phyloP scores from a whole-genome alignment of 1,140 invertebrate genomes.

The Arctopsyche grandis region DNA sequence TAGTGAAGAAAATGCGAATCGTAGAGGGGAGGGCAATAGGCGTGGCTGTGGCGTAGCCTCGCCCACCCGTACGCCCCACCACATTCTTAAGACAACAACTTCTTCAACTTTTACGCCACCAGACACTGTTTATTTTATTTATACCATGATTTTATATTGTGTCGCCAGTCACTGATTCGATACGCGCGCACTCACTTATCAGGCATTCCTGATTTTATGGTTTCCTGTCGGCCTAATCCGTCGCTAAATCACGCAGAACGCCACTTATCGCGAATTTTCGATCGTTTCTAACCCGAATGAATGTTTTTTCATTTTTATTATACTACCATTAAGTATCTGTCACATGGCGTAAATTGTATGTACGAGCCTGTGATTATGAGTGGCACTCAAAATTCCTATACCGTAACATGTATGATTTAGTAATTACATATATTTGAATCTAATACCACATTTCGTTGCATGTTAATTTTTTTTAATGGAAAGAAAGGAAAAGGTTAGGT shows the following conservation, averaged over 20 bases:
- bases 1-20: conserved; percentile 10
- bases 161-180: background rate
- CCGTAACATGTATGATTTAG: too few relatives aligned
- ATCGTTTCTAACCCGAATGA: background rate
- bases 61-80: conserved; percentile 8
- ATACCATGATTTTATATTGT: background rate
- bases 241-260: background rate
- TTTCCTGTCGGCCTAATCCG: conserved; percentile 12
- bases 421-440: too few relatives aligned
- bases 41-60: background rate
- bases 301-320: too few relatives aligned
- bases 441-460: too few relatives aligned
- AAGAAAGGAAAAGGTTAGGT: too few relatives aligned
- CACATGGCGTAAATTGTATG: too few relatives aligned
- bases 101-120: conserved; percentile 5
- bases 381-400: too few relatives aligned
- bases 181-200: background rate
- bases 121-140: background rate
- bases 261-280: background rate
- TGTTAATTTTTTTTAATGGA: too few relatives aligned
- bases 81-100: conserved; percentile 30
- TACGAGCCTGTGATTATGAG: too few relatives aligned
- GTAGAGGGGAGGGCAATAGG: background rate
- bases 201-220: conserved; percentile 15
- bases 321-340: too few relatives aligned